These are phyloP conservation scores for Poecilia picta DNA, from an alignment of 2,797 vertebrate species.

Conservation along the genomic window DNA sequence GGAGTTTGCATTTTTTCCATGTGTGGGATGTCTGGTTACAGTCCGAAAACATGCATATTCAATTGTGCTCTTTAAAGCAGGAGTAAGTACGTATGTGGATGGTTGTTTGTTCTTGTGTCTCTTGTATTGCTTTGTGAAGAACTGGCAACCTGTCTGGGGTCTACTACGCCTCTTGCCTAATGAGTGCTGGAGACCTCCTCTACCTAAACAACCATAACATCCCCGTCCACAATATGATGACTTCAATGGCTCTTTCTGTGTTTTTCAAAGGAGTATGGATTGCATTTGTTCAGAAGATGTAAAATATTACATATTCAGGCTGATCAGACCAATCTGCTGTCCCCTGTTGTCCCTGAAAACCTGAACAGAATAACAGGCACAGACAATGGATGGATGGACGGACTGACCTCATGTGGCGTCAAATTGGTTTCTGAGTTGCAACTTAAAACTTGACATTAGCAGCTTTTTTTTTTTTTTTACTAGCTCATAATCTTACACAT, in stretches of 20 bases:
- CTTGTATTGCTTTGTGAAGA: neutral
- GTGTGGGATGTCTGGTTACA: neutral
- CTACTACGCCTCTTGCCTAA: neutral
- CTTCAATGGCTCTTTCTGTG: neutral
- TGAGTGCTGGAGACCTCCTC: neutral
- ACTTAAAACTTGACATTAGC: neutral
- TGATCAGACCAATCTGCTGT: neutral
- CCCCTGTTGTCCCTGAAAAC: neutral
- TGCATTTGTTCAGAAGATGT: neutral
- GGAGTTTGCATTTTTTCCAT: neutral
- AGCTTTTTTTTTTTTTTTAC: neutral
- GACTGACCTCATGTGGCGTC: neutral
- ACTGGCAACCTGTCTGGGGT: neutral
- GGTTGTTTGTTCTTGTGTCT: neutral
- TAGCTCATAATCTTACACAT: neutral
- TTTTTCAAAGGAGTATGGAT: neutral
- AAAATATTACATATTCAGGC: neutral
- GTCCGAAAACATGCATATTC: neutral
- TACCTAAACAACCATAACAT: neutral
- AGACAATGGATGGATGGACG: neutral
- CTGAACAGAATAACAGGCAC: neutral
- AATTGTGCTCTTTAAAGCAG: neutral
- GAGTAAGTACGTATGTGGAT: neutral
- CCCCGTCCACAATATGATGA: neutral
- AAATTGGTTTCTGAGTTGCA: neutral